Evolutionary conservation across 2,888 invertebrate genomes (phyloP), one percentile per base, ranked within the genome.

Genomic region (Melanostoma scalare): DNA sequence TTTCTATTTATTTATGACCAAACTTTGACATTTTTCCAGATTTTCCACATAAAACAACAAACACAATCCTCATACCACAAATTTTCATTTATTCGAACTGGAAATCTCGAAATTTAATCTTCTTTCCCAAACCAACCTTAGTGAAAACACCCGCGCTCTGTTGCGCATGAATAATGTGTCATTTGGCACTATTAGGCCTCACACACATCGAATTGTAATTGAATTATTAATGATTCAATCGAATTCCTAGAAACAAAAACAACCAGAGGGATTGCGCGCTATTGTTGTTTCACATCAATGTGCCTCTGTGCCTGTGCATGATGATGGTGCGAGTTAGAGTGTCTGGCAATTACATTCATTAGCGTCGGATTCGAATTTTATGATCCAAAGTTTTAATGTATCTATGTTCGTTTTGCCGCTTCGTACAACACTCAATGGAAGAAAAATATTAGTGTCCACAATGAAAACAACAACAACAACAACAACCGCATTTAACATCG

Each of bases 201-300:
- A 72, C 73, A 68, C 63, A 73, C 65, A 77, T 69, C 40, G 58
- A 78, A 82, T 48, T 63, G 63, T 63, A 63, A 63, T 74, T 74
- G 73, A 82, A 82, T 82, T 77, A 82, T 74, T 82, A 78, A 82
- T 82, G 82, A 78, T 78, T 82, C 78, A 82, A 82, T 82, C 78
- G 78, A 69, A 78, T 73, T 78, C 73, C 68, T 73, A 63, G 46
- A 67, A 52, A n/a, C 33, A 33, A 31, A 30, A 31, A 35, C 52
- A 33, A n/a, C 9, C 33, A 30, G 38, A 38, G 30, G 40, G 30
- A 56, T 20, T 20, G 20, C 20, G 20, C 20, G 20, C 20, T 20
- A 20, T 20, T 20, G 20, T 20, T 20, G 20, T 20, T 20, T 20
- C 20, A 20, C 20, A 20, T 20, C 20, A 20, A 20, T 20, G 20